Percentiles rank a stretch among this genome's conserved stretches.
Evolutionary conservation across 2,888 invertebrate species (phyloP).

Genomic region (Athalia cordata): DNA sequence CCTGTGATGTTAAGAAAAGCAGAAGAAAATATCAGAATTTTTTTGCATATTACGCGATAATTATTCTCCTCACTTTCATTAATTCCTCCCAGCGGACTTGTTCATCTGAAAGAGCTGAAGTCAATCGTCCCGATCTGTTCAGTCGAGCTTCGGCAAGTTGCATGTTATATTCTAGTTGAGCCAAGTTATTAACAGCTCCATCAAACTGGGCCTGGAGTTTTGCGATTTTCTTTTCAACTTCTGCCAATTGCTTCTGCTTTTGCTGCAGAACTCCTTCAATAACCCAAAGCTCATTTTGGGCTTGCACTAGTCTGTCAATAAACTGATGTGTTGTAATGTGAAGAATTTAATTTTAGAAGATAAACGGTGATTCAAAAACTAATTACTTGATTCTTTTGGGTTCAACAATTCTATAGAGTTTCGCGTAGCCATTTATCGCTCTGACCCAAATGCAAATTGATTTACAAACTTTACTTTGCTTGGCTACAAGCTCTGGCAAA

Average conservation of each 20-base stretch:
- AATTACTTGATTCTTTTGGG: slow-evolving; percentile 88
- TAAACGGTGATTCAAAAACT: slow-evolving; percentile 19
- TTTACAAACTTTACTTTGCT: slow-evolving; percentile 90
- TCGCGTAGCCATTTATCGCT: slow-evolving; percentile 92
- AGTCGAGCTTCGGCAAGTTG: slow-evolving; percentile 86
- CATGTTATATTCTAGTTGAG: slow-evolving; percentile 84
- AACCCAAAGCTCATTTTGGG: slow-evolving; percentile 84
- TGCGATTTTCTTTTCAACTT: slow-evolving; percentile 83
- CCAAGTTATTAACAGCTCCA: slow-evolving; percentile 84
- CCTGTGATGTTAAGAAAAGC: slow-evolving; percentile 67
- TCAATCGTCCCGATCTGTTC: slow-evolving; percentile 88
- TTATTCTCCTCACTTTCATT: slow-evolving; percentile 75
- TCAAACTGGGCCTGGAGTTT: slow-evolving; percentile 80
- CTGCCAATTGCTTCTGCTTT: slow-evolving; percentile 88
- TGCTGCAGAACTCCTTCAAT: slow-evolving; percentile 85
- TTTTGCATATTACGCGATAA: neutral
- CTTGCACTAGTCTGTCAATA: slow-evolving; percentile 69
- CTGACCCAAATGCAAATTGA: slow-evolving; percentile 95
- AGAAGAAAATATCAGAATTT: neutral
- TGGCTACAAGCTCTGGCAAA: slow-evolving; percentile 87
- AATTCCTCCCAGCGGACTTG: slow-evolving; percentile 88
- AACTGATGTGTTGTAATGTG: neutral
- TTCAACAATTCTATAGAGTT: slow-evolving; percentile 90
- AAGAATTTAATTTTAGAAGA: slow-evolving; percentile 10
- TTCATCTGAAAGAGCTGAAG: slow-evolving; percentile 91